A percentile compares a stretch with the other conserved stretches of the same genome.
Conservation (phyloP, 2,113 vertebrate species). For the Lepus timidus region DNA sequence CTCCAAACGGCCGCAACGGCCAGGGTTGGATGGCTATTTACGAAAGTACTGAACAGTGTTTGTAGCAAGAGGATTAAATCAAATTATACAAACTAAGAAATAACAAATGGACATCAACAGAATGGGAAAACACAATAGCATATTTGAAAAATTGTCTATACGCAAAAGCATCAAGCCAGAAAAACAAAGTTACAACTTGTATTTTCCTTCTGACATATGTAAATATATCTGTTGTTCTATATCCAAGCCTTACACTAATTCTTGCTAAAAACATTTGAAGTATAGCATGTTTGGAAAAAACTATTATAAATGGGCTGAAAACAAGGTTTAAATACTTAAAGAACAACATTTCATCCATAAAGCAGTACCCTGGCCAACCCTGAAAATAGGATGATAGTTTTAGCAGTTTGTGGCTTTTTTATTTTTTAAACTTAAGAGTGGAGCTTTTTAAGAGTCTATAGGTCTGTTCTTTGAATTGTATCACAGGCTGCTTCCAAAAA, state of each 20-base stretch:
- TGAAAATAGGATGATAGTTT: background rate
- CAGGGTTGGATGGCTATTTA: constrained; percentile 36
- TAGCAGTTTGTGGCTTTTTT: background rate
- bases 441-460: background rate
- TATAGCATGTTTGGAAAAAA: background rate
- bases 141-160: background rate
- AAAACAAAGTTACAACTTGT: background rate
- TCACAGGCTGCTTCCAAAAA: background rate
- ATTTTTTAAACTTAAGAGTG: background rate
- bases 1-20: background rate
- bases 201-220: background rate
- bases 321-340: constrained; percentile 13
- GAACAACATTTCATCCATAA: background rate
- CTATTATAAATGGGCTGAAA: background rate
- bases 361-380: background rate
- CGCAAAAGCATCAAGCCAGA: background rate
- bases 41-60: constrained; percentile 6
- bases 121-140: background rate
- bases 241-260: background rate
- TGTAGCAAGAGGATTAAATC: background rate
- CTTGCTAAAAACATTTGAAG: background rate
- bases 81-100: constrained; percentile 9
- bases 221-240: background rate
- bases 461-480: background rate
- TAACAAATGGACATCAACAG: background rate